Base-by-base conservation (phyloP, 2,888 invertebrate genomes). In the Drosophila koepferae region DNA sequence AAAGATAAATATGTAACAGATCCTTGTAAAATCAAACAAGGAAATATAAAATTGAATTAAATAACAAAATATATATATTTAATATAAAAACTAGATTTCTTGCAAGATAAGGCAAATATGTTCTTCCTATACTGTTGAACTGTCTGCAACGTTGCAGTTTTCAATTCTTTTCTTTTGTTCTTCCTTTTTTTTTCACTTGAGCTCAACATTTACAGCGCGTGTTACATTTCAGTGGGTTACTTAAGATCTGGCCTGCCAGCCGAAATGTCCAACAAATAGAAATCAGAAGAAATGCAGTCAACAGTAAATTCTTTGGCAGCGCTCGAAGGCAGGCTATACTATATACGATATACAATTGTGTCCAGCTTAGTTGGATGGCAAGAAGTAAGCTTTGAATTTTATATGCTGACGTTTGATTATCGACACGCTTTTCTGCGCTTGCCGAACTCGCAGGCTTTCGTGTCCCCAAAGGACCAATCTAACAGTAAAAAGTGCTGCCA, bases 321-420 rank as follows among this genome's bases (percentile, higher is more conserved):
- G 60, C 56, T 48, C 20, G 12, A 34, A 63, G 34, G n/a, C 20
- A 4, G 9, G 36, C 43, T 14, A 64, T 28, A 28, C 28, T 28
- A 23, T 23, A 23, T 4, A 28, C 28, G 3, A 6, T 28, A 28
- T 43, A 62, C 59, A 65, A 76, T 66, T 66, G 65, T 59, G 76
- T 64, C 63, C 65, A 66, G 80, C 60, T 63, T 46, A 43, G 56
- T 63, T 44, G 63, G 40, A 67, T 83, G 81, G 69, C 66, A 77
- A 51, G 67, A 79, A 63, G 63, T 86, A 81, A 82, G 83, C 75
- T 70, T 81, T 72, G 85, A 84, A 72, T 89, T 89, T 81, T 81
- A 85, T 86, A 72, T 71, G 85, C 87, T 87, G 85, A 85, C 85
- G 87, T 84, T 89, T 89, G 89, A 85, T 85, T 85, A 85, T 85